A percentile compares a stretch with the other conserved stretches of the same genome.
These are phyloP conservation scores for Ommatoiulus sabulosus DNA, from an alignment of 2,888 invertebrate species.

Conservation along the genomic window DNA sequence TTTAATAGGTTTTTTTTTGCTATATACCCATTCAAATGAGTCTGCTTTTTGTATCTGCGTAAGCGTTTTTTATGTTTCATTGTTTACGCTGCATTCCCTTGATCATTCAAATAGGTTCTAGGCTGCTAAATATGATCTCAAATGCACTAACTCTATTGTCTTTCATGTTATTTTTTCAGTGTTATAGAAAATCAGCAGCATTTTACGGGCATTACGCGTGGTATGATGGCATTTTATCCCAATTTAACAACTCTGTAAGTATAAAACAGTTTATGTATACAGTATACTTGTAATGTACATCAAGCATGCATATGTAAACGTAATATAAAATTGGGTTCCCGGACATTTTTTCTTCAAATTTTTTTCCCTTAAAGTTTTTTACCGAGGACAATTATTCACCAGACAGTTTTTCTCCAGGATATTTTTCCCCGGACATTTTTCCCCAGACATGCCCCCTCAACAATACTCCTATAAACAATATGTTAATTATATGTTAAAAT, in stretches of 20 bases:
- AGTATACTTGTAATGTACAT: background rate
- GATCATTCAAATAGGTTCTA: background rate
- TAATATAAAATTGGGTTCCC: too few species aligned
- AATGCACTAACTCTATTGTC: slow-evolving; percentile 3
- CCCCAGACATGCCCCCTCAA: too few species aligned
- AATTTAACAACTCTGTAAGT: slow-evolving; percentile 49
- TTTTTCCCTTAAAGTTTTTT: too few species aligned
- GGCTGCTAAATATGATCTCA: background rate
- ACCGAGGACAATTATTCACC: too few species aligned
- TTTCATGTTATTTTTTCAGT: slow-evolving; percentile 37
- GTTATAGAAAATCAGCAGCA: slow-evolving; percentile 53
- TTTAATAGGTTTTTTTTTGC: background rate
- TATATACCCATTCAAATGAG: background rate
- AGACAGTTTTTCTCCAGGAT: too few species aligned
- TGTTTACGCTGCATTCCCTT: background rate
- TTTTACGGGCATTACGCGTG: slow-evolving; percentile 45
- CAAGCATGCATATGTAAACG: too few species aligned
- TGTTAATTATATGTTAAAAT: too few species aligned
- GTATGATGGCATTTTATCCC: slow-evolving; percentile 8
- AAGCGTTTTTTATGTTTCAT: background rate
- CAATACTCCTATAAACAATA: too few species aligned
- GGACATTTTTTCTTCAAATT: too few species aligned
- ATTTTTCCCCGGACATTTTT: too few species aligned
- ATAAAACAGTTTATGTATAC: background rate
- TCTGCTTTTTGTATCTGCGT: background rate